Evolutionary conservation across 2,888 invertebrate species (phyloP), one percentile per base, ranked within the genome.

Genomic region (Steinernema scapterisci): DNA sequence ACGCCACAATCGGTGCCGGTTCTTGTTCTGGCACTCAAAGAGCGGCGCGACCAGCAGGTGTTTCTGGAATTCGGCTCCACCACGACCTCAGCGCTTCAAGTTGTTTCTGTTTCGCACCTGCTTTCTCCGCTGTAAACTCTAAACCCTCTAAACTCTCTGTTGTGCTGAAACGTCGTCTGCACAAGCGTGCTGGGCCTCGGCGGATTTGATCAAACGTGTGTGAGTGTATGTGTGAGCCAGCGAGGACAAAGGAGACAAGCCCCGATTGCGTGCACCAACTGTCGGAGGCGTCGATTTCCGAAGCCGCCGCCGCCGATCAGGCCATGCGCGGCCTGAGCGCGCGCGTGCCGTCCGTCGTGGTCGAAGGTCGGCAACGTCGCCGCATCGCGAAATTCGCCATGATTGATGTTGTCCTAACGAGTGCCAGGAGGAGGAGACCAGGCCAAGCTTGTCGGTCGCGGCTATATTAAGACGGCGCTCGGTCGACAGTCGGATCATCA

Each of bases 351-450:
- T 3, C 5, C 9, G 38, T 9, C 38, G 38, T 38, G 48, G 48
- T 48, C 19, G 19, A 48, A 48, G 48, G 48, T 48, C n/a, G 45
- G 45, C 45, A 7, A 44, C 16, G 48, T 48, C 23, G 21, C 54
- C 54, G 54, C 63, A 6, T 16, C 6, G 63, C n/a, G 31, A 13
- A 25, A 25, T 25, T 25, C 27, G 63, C 63, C 63, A 63, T 63
- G 63, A 63, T 63, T 63, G 63, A 63, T 63, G 63, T 19, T 63
- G 63, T 63, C 27, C 23, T 31, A 63, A 63, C 31, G 63, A 63
- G 63, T 63, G 63, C 63, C 63, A 63, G 63, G 63, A 27, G 63
- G 9, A 38, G 38, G 38, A 38, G 38, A 38, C 38, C 31, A 31
- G 63, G 63, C 63, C 63, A 38, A 21, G 52, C 38, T 38, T 9